phyloP scores from a whole-genome alignment of 1,140 invertebrate genomes.

The Zaprionus gabonicus region DNA sequence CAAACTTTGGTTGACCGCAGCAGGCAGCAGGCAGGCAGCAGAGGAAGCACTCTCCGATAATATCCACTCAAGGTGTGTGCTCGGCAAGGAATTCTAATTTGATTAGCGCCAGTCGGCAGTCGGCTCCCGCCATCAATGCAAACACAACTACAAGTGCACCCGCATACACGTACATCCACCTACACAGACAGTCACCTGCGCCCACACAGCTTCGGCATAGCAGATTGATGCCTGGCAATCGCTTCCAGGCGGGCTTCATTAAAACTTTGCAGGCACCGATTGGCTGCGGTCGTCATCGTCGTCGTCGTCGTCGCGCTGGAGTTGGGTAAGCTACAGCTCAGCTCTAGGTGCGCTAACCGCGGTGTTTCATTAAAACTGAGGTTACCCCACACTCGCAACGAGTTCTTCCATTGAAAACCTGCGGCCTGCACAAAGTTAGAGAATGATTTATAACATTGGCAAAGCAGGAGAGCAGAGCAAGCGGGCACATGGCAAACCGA shows the following conservation, averaged over 20 bases:
- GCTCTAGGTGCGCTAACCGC: constrained; percentile 32
- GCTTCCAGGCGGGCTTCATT: constrained; percentile 49
- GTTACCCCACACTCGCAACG: constrained; percentile 29
- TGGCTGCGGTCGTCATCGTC: constrained; percentile 37
- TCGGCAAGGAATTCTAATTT: constrained; percentile 37
- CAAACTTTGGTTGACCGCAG: constrained; percentile 53
- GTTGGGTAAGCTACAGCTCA: constrained; percentile 1
- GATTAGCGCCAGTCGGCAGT: constrained; percentile 25
- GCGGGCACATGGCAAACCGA: background rate
- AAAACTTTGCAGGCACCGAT: constrained; percentile 48
- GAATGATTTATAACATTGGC: constrained; percentile 24
- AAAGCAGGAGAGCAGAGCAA: background rate
- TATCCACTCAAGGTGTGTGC: constrained; percentile 37
- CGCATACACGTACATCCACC: background rate
- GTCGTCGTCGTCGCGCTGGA: background rate
- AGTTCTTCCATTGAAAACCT: constrained; percentile 5
- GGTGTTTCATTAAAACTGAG: constrained; percentile 54
- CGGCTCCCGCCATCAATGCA: constrained; percentile 8
- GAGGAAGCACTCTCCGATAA: constrained; percentile 22
- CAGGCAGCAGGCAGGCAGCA: constrained; percentile 30
- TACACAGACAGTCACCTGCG: background rate
- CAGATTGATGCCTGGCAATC: constrained; percentile 48
- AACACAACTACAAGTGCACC: background rate
- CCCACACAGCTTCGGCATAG: background rate
- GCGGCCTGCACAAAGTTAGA: constrained; percentile 6